A percentile compares a stretch with the other conserved stretches of the same genome.
Evolutionary conservation across 2,888 invertebrate species (phyloP).

Genomic region (Mesodorylaimus sp.): DNA sequence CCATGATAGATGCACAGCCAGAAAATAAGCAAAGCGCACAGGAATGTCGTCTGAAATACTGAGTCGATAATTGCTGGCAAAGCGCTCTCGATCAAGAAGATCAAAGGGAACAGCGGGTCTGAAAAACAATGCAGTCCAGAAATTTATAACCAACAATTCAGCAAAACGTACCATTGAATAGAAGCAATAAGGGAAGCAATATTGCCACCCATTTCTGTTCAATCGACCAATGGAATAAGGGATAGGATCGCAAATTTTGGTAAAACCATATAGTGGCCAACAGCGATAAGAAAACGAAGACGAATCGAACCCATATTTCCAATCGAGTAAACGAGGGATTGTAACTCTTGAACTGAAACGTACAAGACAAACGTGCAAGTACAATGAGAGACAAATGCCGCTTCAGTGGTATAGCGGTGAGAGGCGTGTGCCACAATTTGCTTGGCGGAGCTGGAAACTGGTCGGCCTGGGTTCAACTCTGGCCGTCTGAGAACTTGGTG

Average conservation of each 20-base stretch:
- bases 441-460: too few relatives aligned
- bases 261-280: slow-evolving; percentile 56
- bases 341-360: slow-evolving; percentile 75
- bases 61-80: slow-evolving; percentile 79
- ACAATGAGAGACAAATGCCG: slow-evolving; percentile 11
- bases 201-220: slow-evolving; percentile 90
- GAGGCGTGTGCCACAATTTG: too few relatives aligned
- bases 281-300: slow-evolving; percentile 71
- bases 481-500: too few relatives aligned
- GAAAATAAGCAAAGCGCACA: slow-evolving; percentile 66
- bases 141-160: background rate
- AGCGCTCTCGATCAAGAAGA: slow-evolving; percentile 68
- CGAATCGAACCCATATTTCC: slow-evolving; percentile 88
- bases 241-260: slow-evolving; percentile 64
- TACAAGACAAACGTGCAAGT: slow-evolving; percentile 13
- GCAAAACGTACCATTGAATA: slow-evolving; percentile 77
- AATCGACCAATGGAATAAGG: slow-evolving; percentile 79
- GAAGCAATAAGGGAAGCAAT: slow-evolving; percentile 60
- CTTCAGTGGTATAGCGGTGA: too few relatives aligned
- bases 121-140: slow-evolving; percentile 23
- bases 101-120: slow-evolving; percentile 86
- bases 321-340: slow-evolving; percentile 88
- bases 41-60: slow-evolving; percentile 67
- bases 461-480: too few relatives aligned
- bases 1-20: slow-evolving; percentile 93